Percentiles rank a stretch among this genome's conserved stretches.
phyloP scores from a whole-genome alignment of 2,888 invertebrate genomes.

The Caenorhabditis sp. region DNA sequence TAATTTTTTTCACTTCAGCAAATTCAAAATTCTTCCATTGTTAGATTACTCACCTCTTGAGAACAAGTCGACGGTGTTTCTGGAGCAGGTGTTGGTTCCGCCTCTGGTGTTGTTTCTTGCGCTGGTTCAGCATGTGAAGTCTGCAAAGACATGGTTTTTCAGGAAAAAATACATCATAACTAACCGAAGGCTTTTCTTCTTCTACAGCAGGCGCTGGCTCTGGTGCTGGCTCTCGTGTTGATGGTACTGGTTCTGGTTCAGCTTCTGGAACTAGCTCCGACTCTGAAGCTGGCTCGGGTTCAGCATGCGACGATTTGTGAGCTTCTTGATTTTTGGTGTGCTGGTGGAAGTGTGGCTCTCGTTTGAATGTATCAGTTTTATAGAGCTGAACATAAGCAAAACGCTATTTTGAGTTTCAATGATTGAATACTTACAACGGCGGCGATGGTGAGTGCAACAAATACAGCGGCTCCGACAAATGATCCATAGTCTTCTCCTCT shows the following conservation, averaged over 20 bases:
- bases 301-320: slow-evolving; percentile 1
- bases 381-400: neutral
- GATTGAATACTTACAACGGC: slow-evolving; percentile 41
- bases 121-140: neutral
- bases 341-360: slow-evolving; percentile 8
- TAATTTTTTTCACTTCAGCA: no score
- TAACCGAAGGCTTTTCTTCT: neutral
- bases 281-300: neutral
- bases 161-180: no score
- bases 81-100: neutral
- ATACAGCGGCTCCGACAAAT: slow-evolving; percentile 47
- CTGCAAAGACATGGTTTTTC: slow-evolving; percentile 7
- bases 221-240: slow-evolving; percentile 5
- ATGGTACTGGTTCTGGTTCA: no score
- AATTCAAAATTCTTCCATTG: no score
- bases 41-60: no score
- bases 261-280: neutral
- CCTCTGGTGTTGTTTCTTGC: neutral
- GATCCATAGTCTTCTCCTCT: slow-evolving; percentile 30
- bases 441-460: slow-evolving; percentile 42
- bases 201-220: slow-evolving; percentile 2
- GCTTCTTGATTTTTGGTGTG: slow-evolving; percentile 1
- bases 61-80: neutral
- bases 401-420: neutral
- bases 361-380: slow-evolving; percentile 34